These are phyloP conservation scores for Cyprinus carpio DNA, from an alignment of 2,113 vertebrate species.

Conservation along the genomic window DNA sequence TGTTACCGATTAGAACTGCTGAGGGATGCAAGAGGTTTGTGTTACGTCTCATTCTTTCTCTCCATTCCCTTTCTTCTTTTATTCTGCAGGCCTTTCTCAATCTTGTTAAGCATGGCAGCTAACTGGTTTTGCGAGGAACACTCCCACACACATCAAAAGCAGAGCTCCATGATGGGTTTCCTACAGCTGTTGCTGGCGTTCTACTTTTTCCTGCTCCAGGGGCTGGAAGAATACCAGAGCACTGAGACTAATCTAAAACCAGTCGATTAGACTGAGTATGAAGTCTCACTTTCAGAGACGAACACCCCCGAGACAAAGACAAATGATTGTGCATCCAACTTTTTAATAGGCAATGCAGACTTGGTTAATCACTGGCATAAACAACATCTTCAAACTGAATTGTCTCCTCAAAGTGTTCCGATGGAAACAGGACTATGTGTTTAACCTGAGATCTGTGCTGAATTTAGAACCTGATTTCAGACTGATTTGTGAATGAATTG, in stretches of 20 bases:
- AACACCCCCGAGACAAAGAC: background rate
- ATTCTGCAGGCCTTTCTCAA: slow-evolving; percentile 11
- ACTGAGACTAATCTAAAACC: slow-evolving; percentile 40
- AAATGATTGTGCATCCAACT: background rate
- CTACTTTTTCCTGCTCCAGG: slow-evolving; percentile 44
- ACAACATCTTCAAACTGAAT: background rate
- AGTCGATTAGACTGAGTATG: slow-evolving; percentile 40
- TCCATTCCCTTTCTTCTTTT: background rate
- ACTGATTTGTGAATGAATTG: background rate
- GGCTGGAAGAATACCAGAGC: slow-evolving; percentile 27
- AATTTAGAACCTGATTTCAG: background rate
- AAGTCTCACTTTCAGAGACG: background rate
- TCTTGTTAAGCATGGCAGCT: slow-evolving; percentile 37
- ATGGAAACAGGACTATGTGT: background rate
- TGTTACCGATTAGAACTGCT: slow-evolving; percentile 66
- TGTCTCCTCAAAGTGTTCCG: background rate
- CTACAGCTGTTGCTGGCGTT: slow-evolving; percentile 46
- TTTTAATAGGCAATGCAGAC: background rate
- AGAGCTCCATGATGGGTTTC: slow-evolving; percentile 34
- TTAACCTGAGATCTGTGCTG: background rate
- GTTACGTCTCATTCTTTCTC: background rate
- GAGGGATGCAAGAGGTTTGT: slow-evolving; percentile 57
- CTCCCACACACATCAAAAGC: slow-evolving; percentile 58
- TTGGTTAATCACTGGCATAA: background rate
- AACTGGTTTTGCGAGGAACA: slow-evolving; percentile 46